Evolutionary conservation across 2,888 invertebrate species (phyloP), one percentile per base, ranked within the genome.

Genomic region (Andrena chrysosceles): DNA sequence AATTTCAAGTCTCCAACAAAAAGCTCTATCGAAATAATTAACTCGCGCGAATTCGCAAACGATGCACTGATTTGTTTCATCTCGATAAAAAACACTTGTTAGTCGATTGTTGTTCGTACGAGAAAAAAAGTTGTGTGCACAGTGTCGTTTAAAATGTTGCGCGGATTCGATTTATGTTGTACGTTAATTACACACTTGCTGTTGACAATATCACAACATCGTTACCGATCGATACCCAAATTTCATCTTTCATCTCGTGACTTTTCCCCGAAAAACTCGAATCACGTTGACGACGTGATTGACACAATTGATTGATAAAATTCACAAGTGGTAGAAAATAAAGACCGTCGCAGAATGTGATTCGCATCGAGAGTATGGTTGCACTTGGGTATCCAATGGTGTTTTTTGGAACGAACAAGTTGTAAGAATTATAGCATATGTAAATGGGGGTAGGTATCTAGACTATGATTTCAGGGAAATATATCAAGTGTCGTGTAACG

Each of bases 181-280:
- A 73, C 31, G 56, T 72, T 69, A 89, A 89, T 91, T 89, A 87
- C 87, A 85, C 3, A 54, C 54, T 86, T 88, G 88, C 84, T 86
- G 89, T 89, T 87, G 77, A 85, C 89, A 91, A 90, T 92, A 93
- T 93, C 92, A 92, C 92, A 92, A 92, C 89, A 90, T 89, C 90
- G 10, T 63, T 35, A 90, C 89, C 89, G 89, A 88, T 89, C 87
- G 89, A 90, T 85, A 72, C 87, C 87, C 87, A 90, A 84, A 78
- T 86, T 81, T 0, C 42, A 16, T 42, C 42, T 20, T 52, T 52
- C 20, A 1, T 56, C 78, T 86, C 85, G 23, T 16, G n/a, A 66
- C 20, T 48, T 26, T 20, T 33, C 10, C 2, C 23, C n/a, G 4
- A 29, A 6, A 42, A 64, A 52, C 23, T 60, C 29, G 29, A 16